These are phyloP conservation scores for Noctua pronuba DNA, from an alignment of 2,888 invertebrate species.

Conservation along the genomic window DNA sequence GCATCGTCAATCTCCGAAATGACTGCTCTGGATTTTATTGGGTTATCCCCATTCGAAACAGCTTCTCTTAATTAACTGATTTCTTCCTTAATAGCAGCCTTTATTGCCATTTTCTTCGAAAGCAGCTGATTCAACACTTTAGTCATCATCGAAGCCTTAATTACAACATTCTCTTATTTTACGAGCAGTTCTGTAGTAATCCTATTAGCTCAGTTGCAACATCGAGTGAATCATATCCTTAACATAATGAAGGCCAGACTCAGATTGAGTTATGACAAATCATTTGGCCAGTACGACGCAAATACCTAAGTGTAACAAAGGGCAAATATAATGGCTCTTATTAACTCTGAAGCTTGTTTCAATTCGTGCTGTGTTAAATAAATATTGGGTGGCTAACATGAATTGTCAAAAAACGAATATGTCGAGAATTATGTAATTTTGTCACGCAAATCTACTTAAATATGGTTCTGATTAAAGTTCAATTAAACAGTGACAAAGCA, in stretches of 20 bases:
- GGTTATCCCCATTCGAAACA: constrained; percentile 46
- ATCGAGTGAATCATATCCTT: constrained; percentile 74
- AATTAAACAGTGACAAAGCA: constrained; percentile 30
- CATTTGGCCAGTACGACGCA: constrained; percentile 69
- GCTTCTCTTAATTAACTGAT: constrained; percentile 34
- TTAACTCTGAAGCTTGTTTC: constrained; percentile 63
- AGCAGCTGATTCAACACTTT: constrained; percentile 46
- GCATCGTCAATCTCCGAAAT: constrained; percentile 55
- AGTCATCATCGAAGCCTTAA: constrained; percentile 53
- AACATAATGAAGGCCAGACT: constrained; percentile 74
- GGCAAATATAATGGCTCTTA: constrained; percentile 68
- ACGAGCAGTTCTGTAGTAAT: constrained; percentile 59
- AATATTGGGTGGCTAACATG: constrained; percentile 56
- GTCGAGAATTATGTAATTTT: constrained; percentile 33
- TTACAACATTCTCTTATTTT: constrained; percentile 48
- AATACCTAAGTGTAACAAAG: constrained; percentile 69
- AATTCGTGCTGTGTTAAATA: constrained; percentile 55
- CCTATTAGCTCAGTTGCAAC: constrained; percentile 62
- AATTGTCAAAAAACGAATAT: constrained; percentile 37
- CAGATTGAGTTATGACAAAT: constrained; percentile 73
- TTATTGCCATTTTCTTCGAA: constrained; percentile 22
- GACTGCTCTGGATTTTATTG: constrained; percentile 56
- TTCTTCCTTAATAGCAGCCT: constrained; percentile 16
- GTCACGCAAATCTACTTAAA: constrained; percentile 43
- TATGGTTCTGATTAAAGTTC: constrained; percentile 31